These are phyloP conservation scores for Struthidea cinerea DNA, from an alignment of 2,113 vertebrate genomes.

Conservation along the genomic window DNA sequence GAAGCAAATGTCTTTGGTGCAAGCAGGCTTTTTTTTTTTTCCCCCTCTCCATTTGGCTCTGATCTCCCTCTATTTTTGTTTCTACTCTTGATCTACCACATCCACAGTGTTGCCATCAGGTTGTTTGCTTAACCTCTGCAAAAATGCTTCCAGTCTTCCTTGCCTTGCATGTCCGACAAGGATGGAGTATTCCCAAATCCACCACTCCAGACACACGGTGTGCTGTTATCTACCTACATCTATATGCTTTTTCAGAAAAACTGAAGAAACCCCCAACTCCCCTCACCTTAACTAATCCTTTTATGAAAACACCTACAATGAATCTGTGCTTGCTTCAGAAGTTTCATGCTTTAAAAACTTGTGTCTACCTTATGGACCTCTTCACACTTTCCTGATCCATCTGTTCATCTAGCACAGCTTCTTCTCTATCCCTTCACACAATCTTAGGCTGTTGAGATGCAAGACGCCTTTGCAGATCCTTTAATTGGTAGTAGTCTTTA, in stretches of 20 bases:
- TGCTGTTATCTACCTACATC: background rate
- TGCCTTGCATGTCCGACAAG: background rate
- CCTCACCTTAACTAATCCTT: background rate
- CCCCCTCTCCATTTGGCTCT: background rate
- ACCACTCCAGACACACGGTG: background rate
- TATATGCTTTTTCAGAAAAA: background rate
- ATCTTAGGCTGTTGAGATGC: constrained; percentile 41
- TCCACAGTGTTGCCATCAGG: background rate
- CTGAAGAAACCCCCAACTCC: background rate
- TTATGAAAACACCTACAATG: background rate
- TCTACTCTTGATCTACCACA: background rate
- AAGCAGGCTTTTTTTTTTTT: background rate
- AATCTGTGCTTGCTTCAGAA: constrained; percentile 10
- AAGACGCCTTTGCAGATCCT: constrained; percentile 57
- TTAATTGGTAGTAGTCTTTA: constrained; percentile 43
- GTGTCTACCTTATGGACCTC: constrained; percentile 50
- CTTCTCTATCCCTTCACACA: constrained; percentile 50
- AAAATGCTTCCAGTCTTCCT: background rate
- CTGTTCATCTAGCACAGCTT: constrained; percentile 58
- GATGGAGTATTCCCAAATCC: background rate
- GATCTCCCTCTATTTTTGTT: background rate
- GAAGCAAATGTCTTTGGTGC: background rate
- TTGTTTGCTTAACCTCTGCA: background rate
- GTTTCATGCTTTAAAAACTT: constrained; percentile 47
- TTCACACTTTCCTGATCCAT: constrained; percentile 51